These are phyloP conservation scores for Temnothorax rugatulus DNA, from an alignment of 2,888 invertebrate species.

Conservation along the genomic window DNA sequence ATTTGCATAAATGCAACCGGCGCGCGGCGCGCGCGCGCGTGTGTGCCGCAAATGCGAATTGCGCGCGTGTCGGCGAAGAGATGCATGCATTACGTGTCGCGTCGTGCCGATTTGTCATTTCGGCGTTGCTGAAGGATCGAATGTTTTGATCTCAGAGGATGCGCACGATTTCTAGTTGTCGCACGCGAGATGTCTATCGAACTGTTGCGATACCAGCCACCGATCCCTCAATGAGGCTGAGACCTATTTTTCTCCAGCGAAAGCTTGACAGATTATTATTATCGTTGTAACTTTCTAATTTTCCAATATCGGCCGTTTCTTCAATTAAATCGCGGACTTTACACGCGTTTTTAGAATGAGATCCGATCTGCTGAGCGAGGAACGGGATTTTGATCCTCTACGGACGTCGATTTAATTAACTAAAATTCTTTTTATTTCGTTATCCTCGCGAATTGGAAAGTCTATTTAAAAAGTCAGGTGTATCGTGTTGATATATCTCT, in stretches of 20 bases:
- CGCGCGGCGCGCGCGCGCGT: not conserved
- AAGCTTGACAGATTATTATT: slow-evolving; percentile 33
- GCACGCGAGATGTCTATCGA: not conserved
- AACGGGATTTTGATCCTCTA: not conserved
- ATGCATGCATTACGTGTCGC: slow-evolving; percentile 8
- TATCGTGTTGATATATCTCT: not conserved
- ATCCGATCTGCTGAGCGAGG: not conserved
- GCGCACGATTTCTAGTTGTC: slow-evolving; percentile 17
- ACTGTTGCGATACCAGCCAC: not conserved
- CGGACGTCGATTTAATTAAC: not conserved
- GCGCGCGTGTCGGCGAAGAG: not conserved
- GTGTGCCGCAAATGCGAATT: not conserved
- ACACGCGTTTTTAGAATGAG: not conserved
- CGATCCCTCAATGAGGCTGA: slow-evolving; percentile 7
- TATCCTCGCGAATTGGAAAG: not conserved
- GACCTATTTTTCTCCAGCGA: slow-evolving; percentile 32
- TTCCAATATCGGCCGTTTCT: slow-evolving; percentile 10
- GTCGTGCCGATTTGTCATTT: not conserved
- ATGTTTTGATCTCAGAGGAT: not conserved
- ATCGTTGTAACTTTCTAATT: slow-evolving; percentile 47
- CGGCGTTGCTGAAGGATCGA: not conserved
- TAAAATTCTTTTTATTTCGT: not conserved
- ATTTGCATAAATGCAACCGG: slow-evolving; percentile 67
- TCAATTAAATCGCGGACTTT: slow-evolving; percentile 23
- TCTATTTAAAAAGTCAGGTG: not conserved